A percentile compares a stretch with the other conserved stretches of the same genome.
These are phyloP conservation scores for Caretta caretta DNA, from an alignment of 2,113 vertebrate genomes.

Conservation along the genomic window DNA sequence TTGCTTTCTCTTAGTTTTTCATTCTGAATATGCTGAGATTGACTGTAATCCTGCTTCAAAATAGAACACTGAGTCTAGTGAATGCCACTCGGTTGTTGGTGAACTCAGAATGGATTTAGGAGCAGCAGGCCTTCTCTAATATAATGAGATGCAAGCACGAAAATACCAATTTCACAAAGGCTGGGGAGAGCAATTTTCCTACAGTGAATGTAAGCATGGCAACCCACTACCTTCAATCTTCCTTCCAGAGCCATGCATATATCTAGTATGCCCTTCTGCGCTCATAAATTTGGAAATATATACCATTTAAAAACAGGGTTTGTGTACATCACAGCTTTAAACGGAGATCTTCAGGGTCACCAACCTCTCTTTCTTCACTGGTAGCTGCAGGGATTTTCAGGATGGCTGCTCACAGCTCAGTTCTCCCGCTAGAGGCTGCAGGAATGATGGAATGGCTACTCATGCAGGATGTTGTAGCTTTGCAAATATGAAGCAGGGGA, in stretches of 20 bases:
- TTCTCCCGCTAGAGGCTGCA: neutral
- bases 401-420: neutral
- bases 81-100: neutral
- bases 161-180: neutral
- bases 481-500: fast-evolving
- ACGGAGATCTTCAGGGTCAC: neutral
- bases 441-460: neutral
- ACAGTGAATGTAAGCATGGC: fast-evolving
- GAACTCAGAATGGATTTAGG: neutral
- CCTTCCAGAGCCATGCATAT: fast-evolving
- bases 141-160: neutral
- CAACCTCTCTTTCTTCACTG: neutral
- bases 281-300: neutral
- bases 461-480: fast-evolving
- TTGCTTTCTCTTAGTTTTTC: neutral
- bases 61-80: neutral
- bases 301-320: neutral
- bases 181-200: neutral
- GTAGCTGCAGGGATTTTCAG: fast-evolving
- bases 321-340: neutral
- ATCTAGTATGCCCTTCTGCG: neutral
- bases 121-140: neutral
- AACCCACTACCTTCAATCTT: neutral
- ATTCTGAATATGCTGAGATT: neutral
- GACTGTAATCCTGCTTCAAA: neutral